Base-by-base conservation (phyloP, 2,888 invertebrate species). In the Exephanes ischioxanthus region DNA sequence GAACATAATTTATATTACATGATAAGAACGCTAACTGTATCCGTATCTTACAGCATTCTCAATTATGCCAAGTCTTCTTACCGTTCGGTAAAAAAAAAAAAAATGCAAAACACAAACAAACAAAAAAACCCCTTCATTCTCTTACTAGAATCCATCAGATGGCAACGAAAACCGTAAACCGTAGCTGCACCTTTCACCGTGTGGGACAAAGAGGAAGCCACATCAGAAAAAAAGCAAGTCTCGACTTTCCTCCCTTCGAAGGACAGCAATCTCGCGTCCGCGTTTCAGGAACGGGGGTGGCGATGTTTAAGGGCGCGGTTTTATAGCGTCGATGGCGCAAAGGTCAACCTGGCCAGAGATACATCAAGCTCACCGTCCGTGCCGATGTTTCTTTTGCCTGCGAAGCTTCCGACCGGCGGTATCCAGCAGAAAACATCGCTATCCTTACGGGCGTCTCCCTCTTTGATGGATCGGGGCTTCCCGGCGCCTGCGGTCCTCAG, bases 241-340 rank as follows among this genome's bases (percentile, higher is more conserved):
- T 30, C 51, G 33, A 63, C 37, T 53, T 72, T 6, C 14, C 63
- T 51, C 66, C 16, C 33, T 22, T 26, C n/a, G 7, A 19, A n/a
- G 33, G 66, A 63, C 33, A 48, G 66, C 66, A 73, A 80, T 80
- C 80, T 72, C 80, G 16, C 30, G 68, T 22, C 88, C 89, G 86
- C 90, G 88, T 88, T 88, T 90, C 89, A n/a, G 11, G 16, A 37
- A 37, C 33, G 11, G 88, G 90, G 90, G 89, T 84, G 89, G 88
- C 90, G 87, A 91, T 92, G 90, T 91, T 92, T 91, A 90, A 92
- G 92, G 91, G 92, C 89, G 63, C 72, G 90, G 91, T 92, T 92
- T 92, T 92, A 92, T 92, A 92, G 92, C 91, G 90, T 92, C 91
- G 30, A 45, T 91, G 90, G 92, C 90, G 89, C 92, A 92, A 88